phyloP scores from a whole-genome alignment of 2,113 vertebrate species.

The Urocolius indicus region DNA sequence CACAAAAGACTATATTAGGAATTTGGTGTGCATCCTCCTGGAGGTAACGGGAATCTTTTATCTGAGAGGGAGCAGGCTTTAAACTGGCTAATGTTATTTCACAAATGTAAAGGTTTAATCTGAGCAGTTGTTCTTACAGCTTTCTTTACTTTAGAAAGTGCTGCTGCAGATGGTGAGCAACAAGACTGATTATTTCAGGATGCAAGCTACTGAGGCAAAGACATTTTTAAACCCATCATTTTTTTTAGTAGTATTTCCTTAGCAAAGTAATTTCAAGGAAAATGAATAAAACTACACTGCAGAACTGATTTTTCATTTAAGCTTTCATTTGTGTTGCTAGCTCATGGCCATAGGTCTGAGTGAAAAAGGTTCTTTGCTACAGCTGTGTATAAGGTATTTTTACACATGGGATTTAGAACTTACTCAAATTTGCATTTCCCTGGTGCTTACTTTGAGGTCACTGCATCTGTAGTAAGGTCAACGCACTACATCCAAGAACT shows the following conservation, averaged over 20 bases:
- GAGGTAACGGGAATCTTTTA: not conserved
- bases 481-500: not conserved
- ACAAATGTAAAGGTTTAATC: not conserved
- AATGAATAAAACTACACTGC: not conserved
- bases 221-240: not conserved
- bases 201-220: not conserved
- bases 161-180: not conserved
- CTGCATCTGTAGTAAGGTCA: not conserved
- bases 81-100: not conserved
- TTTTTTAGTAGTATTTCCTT: not conserved
- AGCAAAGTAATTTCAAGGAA: not conserved
- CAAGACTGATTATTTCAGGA: slow-evolving; percentile 7
- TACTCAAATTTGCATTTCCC: not conserved
- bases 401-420: not conserved
- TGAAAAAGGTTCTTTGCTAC: not conserved
- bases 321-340: not conserved
- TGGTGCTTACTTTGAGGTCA: not conserved
- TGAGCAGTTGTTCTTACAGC: not conserved
- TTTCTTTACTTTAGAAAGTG: slow-evolving; percentile 22
- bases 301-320: not conserved
- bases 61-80: not conserved
- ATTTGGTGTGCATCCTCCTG: not conserved
- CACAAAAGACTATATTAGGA: not conserved
- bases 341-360: not conserved
- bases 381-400: not conserved